Evolutionary conservation across 2,113 vertebrate genomes (phyloP).

Genomic region (Misgurnus anguillicaudatus): DNA sequence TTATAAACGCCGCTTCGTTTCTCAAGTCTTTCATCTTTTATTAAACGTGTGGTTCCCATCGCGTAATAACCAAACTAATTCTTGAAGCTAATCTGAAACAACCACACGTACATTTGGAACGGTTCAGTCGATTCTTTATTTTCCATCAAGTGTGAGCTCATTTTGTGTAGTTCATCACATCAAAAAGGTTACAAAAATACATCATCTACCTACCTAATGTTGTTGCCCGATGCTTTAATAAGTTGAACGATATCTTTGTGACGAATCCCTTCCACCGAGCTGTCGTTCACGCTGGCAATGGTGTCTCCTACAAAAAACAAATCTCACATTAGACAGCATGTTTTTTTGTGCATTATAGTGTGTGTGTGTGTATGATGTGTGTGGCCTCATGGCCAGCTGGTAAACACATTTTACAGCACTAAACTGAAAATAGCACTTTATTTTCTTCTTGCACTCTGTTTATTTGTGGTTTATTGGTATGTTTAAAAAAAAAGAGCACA

Average conservation of each 20-base stretch:
- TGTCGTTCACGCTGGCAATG: slow-evolving; percentile 86
- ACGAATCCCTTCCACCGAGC: slow-evolving; percentile 81
- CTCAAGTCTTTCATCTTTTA: slow-evolving; percentile 63
- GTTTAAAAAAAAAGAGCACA: too few species aligned
- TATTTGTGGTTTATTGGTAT: background rate
- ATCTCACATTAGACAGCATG: background rate
- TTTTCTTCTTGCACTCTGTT: too few species aligned
- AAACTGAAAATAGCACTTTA: background rate
- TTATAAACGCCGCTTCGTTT: slow-evolving; percentile 36
- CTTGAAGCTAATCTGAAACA: slow-evolving; percentile 17
- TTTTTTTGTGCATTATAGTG: background rate
- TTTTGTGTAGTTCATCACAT: background rate
- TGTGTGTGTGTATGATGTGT: background rate
- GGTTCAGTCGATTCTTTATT: background rate
- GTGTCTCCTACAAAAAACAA: slow-evolving; percentile 82
- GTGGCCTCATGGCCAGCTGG: background rate
- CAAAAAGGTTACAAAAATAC: background rate
- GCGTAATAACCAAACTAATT: slow-evolving; percentile 20
- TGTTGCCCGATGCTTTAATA: slow-evolving; percentile 85
- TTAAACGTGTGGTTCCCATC: slow-evolving; percentile 51
- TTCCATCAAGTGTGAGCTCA: background rate
- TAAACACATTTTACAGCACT: background rate
- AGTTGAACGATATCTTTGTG: slow-evolving; percentile 95
- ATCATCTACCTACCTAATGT: slow-evolving; percentile 76
- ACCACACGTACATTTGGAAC: background rate